Conservation (phyloP, 2,113 vertebrate species). For the Carollia perspicillata region DNA sequence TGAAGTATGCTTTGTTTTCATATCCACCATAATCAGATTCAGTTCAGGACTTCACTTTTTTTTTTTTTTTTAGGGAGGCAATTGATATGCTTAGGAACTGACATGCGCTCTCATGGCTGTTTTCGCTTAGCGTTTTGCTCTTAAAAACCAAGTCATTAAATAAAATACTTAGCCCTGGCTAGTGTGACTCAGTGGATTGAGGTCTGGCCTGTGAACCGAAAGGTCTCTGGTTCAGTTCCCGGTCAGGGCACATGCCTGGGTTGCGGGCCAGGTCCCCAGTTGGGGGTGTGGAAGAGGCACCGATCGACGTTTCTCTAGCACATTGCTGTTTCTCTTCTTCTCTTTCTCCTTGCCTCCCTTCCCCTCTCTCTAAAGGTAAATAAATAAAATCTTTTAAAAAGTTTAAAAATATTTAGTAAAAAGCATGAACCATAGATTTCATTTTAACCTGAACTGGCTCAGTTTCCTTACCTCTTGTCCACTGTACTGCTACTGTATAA, state of each 20-base stretch:
- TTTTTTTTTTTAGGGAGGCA: not conserved
- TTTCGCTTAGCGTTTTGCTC: conserved; percentile 43
- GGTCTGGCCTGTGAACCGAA: too few relatives aligned
- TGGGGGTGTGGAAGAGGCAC: too few relatives aligned
- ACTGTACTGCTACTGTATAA: conserved; percentile 6
- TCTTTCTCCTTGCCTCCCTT: too few relatives aligned
- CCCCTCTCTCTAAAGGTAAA: too few relatives aligned
- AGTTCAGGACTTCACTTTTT: conserved; percentile 44
- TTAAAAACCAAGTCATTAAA: conserved; percentile 31
- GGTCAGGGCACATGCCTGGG: too few relatives aligned
- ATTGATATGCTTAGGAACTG: not conserved
- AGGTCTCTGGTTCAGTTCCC: too few relatives aligned
- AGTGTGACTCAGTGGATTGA: too few relatives aligned
- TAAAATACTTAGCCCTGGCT: conserved; percentile 54
- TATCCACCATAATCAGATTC: conserved; percentile 31
- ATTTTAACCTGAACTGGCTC: conserved; percentile 7
- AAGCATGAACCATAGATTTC: not conserved
- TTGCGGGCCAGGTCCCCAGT: too few relatives aligned
- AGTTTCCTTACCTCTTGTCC: not conserved
- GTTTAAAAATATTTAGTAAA: conserved; percentile 46
- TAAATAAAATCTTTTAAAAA: not conserved
- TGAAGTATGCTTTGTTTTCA: conserved; percentile 30
- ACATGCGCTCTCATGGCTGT: conserved; percentile 11
- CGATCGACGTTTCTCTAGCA: too few relatives aligned
- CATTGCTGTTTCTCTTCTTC: too few relatives aligned